Evolutionary conservation across 2,113 vertebrate genomes (phyloP).

Genomic region (Scomber japonicus): DNA sequence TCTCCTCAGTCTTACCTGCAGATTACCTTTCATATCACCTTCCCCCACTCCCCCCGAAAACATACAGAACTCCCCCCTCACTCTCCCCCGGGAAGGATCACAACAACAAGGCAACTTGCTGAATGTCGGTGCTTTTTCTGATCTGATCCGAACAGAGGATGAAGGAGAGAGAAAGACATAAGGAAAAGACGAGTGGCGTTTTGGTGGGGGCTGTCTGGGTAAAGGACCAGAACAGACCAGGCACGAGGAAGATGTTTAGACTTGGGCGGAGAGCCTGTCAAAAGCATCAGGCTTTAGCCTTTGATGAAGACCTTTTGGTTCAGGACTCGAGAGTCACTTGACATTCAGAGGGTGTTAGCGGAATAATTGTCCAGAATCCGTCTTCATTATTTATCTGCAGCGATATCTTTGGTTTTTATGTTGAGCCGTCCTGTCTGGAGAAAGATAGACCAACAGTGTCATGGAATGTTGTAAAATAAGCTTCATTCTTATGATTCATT

Average conservation of each 20-base stretch:
- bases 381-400: conserved; percentile 54
- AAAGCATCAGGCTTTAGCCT: conserved; percentile 66
- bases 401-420: conserved; percentile 30
- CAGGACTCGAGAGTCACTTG: conserved; percentile 64
- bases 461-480: conserved; percentile 2
- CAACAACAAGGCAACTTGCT: conserved; percentile 28
- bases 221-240: conserved; percentile 59
- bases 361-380: conserved; percentile 54
- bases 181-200: conserved; percentile 11
- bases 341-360: conserved; percentile 57
- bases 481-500: background rate
- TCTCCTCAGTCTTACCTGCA: conserved; percentile 21
- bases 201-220: conserved; percentile 45
- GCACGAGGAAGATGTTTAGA: conserved; percentile 74
- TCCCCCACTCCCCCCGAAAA: background rate
- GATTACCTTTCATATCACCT: conserved; percentile 15
- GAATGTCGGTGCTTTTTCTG: conserved; percentile 18
- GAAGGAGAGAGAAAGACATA: conserved; percentile 14
- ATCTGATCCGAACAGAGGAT: conserved; percentile 6
- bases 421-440: background rate
- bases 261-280: conserved; percentile 68
- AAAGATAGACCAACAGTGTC: background rate
- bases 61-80: background rate
- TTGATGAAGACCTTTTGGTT: conserved; percentile 60
- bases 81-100: conserved; percentile 7